Percentiles rank a stretch among this genome's conserved stretches.
Evolutionary conservation across 2,797 vertebrate genomes (phyloP).

Genomic region (Bucorvus abyssinicus): DNA sequence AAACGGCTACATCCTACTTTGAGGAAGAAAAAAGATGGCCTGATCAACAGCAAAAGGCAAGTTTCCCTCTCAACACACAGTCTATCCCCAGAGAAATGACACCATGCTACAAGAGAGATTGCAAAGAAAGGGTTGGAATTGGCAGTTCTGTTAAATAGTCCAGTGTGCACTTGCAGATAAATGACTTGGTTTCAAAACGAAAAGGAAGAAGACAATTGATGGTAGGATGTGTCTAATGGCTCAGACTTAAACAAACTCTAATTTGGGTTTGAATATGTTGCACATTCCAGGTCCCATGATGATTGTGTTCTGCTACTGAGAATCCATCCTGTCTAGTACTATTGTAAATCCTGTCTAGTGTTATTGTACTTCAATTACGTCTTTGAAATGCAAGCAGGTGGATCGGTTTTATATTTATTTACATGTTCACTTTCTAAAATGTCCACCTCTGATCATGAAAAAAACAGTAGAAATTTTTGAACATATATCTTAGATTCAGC

Average conservation of each 20-base stretch:
- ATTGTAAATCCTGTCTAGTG: neutral
- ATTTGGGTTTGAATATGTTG: neutral
- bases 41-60: neutral
- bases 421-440: neutral
- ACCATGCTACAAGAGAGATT: neutral
- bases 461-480: neutral
- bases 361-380: neutral
- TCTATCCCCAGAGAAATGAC: neutral
- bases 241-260: neutral
- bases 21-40: neutral
- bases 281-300: neutral
- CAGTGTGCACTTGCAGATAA: neutral
- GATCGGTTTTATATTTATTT: neutral
- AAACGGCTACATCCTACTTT: neutral
- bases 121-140: neutral
- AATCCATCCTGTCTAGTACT: neutral
- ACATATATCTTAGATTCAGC: neutral
- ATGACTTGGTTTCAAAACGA: neutral
- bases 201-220: neutral
- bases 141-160: neutral
- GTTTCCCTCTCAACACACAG: accelerated
- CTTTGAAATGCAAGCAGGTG: neutral
- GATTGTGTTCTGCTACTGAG: neutral
- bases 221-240: neutral
- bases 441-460: neutral